Percentiles rank a stretch among this genome's conserved stretches.
phyloP scores from a whole-genome alignment of 1,140 invertebrate genomes.

The Teleopsis dalmanni region DNA sequence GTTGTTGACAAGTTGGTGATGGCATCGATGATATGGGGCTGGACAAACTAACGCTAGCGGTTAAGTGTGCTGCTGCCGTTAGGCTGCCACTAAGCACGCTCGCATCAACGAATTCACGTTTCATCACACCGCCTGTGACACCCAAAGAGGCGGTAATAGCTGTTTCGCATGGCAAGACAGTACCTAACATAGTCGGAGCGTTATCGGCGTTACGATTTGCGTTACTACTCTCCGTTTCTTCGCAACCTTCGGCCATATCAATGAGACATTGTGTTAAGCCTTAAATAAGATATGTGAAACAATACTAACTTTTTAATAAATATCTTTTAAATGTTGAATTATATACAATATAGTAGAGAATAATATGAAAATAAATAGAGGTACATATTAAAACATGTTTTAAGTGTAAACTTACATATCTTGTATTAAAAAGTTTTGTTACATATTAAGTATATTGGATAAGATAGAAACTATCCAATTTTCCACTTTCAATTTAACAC shows the following conservation, averaged over 20 bases:
- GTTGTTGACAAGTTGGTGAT: background rate
- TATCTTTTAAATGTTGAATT: too few relatives aligned
- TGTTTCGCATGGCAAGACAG: conserved; percentile 41
- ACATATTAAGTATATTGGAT: too few relatives aligned
- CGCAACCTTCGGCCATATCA: conserved; percentile 44
- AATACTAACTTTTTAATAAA: background rate
- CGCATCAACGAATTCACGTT: conserved; percentile 38
- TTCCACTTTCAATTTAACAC: too few relatives aligned
- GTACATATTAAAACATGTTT: too few relatives aligned
- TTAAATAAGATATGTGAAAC: background rate
- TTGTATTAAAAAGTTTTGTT: too few relatives aligned
- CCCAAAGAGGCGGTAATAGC: conserved; percentile 22
- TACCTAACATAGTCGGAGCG: conserved; percentile 35
- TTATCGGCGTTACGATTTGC: conserved; percentile 13
- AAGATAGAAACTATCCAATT: too few relatives aligned
- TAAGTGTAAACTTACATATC: too few relatives aligned
- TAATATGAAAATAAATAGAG: too few relatives aligned
- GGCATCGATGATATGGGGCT: conserved; percentile 5
- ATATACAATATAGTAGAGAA: too few relatives aligned
- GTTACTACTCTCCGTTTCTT: conserved; percentile 32
- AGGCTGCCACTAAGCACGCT: conserved; percentile 27
- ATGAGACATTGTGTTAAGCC: conserved; percentile 7
- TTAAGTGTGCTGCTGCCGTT: conserved; percentile 7
- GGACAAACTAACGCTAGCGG: background rate
- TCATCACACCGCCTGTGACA: conserved; percentile 20